phyloP scores from a whole-genome alignment of 2,888 invertebrate genomes.

The Furcula furcula region DNA sequence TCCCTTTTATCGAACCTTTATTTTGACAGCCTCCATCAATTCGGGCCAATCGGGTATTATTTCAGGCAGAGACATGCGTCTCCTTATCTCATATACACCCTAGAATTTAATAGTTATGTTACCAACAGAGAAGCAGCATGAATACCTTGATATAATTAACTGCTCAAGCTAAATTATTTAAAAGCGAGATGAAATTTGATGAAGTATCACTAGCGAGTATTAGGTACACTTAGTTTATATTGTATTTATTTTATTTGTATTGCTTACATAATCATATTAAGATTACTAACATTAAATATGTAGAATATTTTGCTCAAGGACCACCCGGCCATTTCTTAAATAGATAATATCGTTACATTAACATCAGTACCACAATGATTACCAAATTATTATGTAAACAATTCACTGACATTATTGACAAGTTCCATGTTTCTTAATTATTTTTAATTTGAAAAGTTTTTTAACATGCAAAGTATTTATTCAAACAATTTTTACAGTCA shows the following conservation, averaged over 20 bases:
- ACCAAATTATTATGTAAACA: slow-evolving; percentile 24
- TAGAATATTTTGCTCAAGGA: slow-evolving; percentile 42
- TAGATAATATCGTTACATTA: neutral
- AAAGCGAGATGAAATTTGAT: slow-evolving; percentile 32
- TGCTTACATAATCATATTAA: slow-evolving; percentile 9
- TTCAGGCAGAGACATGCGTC: slow-evolving; percentile 86
- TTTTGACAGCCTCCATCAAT: slow-evolving; percentile 84
- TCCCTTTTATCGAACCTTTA: slow-evolving; percentile 84
- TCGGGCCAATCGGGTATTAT: slow-evolving; percentile 91
- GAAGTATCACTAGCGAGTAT: slow-evolving; percentile 12
- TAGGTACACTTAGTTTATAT: no score
- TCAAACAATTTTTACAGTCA: no score
- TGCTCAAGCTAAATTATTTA: slow-evolving; percentile 36
- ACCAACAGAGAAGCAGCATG: slow-evolving; percentile 42
- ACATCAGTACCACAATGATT: slow-evolving; percentile 7
- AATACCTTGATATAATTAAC: no score
- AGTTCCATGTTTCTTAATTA: neutral
- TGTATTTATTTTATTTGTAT: slow-evolving; percentile 4
- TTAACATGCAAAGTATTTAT: slow-evolving; percentile 11
- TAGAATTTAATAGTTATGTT: slow-evolving; percentile 78
- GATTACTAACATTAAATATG: slow-evolving; percentile 52
- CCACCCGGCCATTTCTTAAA: slow-evolving; percentile 50
- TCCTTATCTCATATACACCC: slow-evolving; percentile 86
- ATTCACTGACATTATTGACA: slow-evolving; percentile 20
- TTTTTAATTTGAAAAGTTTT: slow-evolving; percentile 8